These are phyloP conservation scores for Atractosteus spatula DNA, from an alignment of 2,113 vertebrate species.

Conservation along the genomic window DNA sequence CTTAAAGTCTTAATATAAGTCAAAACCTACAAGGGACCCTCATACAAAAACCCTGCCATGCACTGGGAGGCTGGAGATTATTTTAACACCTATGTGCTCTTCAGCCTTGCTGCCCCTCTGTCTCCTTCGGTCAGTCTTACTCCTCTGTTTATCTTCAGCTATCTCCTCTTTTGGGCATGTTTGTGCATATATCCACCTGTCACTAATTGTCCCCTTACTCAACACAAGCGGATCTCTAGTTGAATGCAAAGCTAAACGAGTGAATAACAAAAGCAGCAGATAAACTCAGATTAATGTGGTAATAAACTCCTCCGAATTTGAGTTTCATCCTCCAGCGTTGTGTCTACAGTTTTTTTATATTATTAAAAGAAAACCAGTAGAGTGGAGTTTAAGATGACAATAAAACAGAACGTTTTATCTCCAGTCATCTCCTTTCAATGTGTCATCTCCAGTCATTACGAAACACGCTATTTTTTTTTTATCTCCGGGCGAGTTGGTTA, in stretches of 20 bases:
- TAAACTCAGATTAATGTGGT: too few relatives aligned
- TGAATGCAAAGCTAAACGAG: background rate
- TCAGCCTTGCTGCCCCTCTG: background rate
- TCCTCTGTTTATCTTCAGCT: slow-evolving; percentile 11
- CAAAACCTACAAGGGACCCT: background rate
- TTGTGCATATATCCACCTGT: slow-evolving; percentile 8
- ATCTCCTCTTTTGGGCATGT: slow-evolving; percentile 12
- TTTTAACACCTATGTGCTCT: background rate
- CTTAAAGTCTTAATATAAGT: background rate
- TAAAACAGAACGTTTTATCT: too few relatives aligned
- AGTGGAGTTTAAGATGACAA: too few relatives aligned
- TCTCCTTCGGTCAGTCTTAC: slow-evolving; percentile 10
- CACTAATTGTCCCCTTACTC: slow-evolving; percentile 17
- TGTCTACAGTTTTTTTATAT: too few relatives aligned
- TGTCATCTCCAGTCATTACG: too few relatives aligned
- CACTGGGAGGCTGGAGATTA: background rate
- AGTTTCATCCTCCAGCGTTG: too few relatives aligned
- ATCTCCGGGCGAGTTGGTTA: too few relatives aligned
- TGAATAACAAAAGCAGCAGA: background rate
- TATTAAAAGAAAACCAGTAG: too few relatives aligned
- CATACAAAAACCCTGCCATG: background rate
- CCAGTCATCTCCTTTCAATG: too few relatives aligned
- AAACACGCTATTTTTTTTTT: too few relatives aligned
- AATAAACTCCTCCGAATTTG: too few relatives aligned
- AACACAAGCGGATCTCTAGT: background rate